Percentiles rank a stretch among this genome's conserved stretches.
phyloP scores from a whole-genome alignment of 2,888 invertebrate genomes.

The Sthenelais limicola region DNA sequence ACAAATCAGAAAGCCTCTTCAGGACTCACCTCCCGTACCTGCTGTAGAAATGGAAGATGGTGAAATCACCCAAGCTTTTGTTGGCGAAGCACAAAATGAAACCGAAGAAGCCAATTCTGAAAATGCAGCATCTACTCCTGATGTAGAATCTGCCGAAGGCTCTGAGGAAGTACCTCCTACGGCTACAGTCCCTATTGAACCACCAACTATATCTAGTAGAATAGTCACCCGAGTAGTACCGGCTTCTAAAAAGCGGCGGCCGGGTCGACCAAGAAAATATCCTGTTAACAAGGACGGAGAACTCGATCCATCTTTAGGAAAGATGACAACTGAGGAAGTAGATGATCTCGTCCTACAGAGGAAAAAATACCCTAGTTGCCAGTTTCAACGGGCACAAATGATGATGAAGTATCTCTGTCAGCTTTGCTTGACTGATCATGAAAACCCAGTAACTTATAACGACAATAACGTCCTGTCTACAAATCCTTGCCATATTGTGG shows the following conservation, averaged over 20 bases:
- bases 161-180: too few species aligned
- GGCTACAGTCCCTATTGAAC: too few species aligned
- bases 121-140: too few species aligned
- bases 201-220: too few species aligned
- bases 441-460: not conserved
- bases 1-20: too few species aligned
- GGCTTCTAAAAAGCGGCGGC: conserved; percentile 1
- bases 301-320: not conserved
- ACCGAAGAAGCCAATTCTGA: too few species aligned
- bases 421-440: conserved; percentile 11
- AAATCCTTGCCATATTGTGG: not conserved
- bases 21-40: too few species aligned
- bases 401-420: conserved; percentile 19
- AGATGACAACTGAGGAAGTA: not conserved
- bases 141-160: too few species aligned
- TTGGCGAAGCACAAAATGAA: too few species aligned
- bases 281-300: too few species aligned
- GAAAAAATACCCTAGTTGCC: conserved; percentile 25
- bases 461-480: not conserved
- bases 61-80: too few species aligned
- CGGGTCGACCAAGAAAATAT: conserved; percentile 23
- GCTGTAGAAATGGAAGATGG: too few species aligned
- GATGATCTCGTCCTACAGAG: conserved; percentile 21
- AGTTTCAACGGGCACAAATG: not conserved
- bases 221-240: not conserved